phyloP scores from a whole-genome alignment of 2,797 vertebrate genomes.

The Neopelma chrysocephalum region DNA sequence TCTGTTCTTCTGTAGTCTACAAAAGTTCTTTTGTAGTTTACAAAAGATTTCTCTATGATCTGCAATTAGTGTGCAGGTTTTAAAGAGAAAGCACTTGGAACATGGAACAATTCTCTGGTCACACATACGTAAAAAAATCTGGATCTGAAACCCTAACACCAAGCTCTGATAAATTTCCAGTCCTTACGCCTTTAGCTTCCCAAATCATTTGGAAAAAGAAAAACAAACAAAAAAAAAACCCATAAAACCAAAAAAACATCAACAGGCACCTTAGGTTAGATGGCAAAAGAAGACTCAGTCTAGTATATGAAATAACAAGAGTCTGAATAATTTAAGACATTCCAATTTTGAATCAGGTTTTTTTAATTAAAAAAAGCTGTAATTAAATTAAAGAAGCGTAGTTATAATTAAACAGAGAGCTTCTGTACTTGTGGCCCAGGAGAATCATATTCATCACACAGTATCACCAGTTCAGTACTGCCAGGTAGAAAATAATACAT shows the following conservation, averaged over 20 bases:
- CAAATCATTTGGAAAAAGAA: neutral
- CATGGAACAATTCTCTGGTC: neutral
- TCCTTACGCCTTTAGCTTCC: neutral
- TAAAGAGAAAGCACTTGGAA: neutral
- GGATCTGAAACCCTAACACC: neutral
- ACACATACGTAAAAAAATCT: neutral
- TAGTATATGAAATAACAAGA: neutral
- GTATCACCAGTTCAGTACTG: neutral
- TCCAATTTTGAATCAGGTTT: neutral
- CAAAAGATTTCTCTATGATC: neutral
- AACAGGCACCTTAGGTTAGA: neutral
- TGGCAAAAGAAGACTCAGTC: neutral
- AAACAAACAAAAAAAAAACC: neutral
- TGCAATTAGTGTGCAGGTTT: neutral
- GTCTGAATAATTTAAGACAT: neutral
- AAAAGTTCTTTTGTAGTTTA: neutral
- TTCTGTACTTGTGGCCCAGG: neutral
- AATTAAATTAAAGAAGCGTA: neutral
- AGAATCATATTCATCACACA: neutral
- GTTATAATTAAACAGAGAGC: neutral
- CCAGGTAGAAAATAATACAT: neutral
- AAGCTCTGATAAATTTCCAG: neutral
- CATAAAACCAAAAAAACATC: neutral
- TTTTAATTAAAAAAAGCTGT: neutral
- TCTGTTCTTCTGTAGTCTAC: neutral